A percentile compares a stretch with the other conserved stretches of the same genome.
Conservation (phyloP, 2,797 vertebrate species). For the Pygocentrus nattereri region DNA sequence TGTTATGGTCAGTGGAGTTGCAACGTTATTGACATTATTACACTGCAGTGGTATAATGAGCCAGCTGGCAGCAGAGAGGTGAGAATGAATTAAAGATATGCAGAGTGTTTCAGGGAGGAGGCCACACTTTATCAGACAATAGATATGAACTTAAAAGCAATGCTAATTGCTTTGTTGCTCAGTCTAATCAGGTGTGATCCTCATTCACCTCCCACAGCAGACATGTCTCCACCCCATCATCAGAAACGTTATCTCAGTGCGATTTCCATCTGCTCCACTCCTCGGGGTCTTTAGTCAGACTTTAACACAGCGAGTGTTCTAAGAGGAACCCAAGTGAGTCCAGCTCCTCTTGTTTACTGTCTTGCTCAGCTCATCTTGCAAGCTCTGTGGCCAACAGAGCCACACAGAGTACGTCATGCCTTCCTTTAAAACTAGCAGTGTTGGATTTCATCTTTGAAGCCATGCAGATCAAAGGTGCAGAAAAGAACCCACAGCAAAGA, state of each 20-base stretch:
- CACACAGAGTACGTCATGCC: neutral
- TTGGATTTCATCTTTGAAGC: constrained; percentile 44
- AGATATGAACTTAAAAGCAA: neutral
- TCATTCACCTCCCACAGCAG: neutral
- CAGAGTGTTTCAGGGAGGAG: neutral
- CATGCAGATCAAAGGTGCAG: constrained; percentile 35
- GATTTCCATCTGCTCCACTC: no score
- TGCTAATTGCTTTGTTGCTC: no score
- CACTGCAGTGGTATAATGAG: no score
- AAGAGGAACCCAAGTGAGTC: neutral
- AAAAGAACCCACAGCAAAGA: constrained; percentile 23
- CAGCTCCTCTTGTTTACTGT: neutral
- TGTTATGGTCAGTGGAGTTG: no score
- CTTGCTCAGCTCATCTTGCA: neutral
- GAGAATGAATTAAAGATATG: neutral
- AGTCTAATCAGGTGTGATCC: neutral
- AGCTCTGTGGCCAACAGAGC: neutral
- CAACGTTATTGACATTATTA: no score
- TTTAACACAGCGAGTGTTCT: neutral
- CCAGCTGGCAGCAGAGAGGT: neutral
- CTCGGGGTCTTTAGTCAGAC: neutral
- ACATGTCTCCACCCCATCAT: no score
- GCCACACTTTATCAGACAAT: neutral
- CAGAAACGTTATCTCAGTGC: no score
- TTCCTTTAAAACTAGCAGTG: constrained; percentile 19